phyloP scores from a whole-genome alignment of 2,113 vertebrate species.

The pig (Sus scrofa) region DNA sequence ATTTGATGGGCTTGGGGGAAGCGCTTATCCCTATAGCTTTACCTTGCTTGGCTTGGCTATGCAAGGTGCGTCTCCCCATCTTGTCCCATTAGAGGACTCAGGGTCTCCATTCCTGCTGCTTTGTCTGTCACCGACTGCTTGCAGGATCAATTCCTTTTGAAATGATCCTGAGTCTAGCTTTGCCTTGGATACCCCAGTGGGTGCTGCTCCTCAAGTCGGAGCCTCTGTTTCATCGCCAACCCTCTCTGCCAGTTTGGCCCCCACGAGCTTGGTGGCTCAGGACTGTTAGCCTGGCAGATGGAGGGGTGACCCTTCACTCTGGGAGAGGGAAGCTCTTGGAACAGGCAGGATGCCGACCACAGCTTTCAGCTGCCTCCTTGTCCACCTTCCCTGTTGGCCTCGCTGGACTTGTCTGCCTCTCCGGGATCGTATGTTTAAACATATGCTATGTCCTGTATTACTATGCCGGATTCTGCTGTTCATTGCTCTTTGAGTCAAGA shows the following conservation, averaged over 20 bases:
- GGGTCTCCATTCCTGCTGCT: conserved; percentile 55
- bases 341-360: conserved; percentile 25
- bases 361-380: conserved; percentile 21
- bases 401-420: background rate
- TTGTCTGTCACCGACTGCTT: background rate
- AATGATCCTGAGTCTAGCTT: conserved; percentile 42
- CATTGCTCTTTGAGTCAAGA: conserved; percentile 88
- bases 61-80: conserved; percentile 17
- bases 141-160: background rate
- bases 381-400: background rate
- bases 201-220: background rate
- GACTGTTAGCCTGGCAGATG: conserved; percentile 73
- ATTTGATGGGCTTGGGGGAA: background rate
- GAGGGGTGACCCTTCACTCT: background rate
- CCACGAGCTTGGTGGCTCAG: conserved; percentile 65
- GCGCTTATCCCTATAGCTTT: conserved; percentile 2
- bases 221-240: background rate
- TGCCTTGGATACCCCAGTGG: conserved; percentile 69
- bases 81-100: background rate
- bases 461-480: conserved; percentile 70
- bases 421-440: conserved; percentile 37
- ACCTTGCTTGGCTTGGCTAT: conserved; percentile 57
- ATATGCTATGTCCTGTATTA: conserved; percentile 70
- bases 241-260: conserved; percentile 64
- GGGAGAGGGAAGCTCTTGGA: background rate